Percentiles rank a stretch among this genome's conserved stretches.
These are phyloP conservation scores for Rhinopomastus cyanomelas DNA, from an alignment of 2,113 vertebrate genomes.

Conservation along the genomic window DNA sequence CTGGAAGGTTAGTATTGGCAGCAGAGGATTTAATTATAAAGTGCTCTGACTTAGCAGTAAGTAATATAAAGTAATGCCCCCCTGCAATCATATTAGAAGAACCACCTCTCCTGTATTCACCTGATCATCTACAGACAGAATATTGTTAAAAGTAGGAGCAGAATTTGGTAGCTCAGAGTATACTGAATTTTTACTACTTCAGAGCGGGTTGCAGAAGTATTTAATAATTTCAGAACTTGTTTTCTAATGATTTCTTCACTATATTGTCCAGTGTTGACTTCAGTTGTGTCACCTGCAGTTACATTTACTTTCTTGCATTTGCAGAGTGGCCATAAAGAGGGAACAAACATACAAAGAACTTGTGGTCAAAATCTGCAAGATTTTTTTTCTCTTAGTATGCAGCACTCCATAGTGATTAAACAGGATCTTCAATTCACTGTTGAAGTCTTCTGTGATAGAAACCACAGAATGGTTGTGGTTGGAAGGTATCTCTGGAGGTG, in stretches of 20 bases:
- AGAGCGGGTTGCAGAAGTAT: background rate
- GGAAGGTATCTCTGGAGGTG: background rate
- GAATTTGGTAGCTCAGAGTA: background rate
- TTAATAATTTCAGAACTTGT: background rate
- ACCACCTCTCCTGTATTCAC: background rate
- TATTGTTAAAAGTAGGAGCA: too few species aligned
- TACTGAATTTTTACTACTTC: background rate
- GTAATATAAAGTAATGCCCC: background rate
- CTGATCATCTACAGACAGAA: background rate
- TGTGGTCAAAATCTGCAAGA: background rate
- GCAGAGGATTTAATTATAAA: background rate
- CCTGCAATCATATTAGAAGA: background rate
- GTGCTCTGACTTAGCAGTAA: background rate
- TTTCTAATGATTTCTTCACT: background rate
- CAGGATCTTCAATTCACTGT: background rate
- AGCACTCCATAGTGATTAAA: background rate
- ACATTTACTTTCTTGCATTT: background rate
- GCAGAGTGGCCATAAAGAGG: background rate
- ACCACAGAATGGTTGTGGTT: background rate
- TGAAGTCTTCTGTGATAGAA: background rate
- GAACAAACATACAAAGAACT: background rate
- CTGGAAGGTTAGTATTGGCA: background rate
- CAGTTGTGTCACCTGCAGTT: background rate
- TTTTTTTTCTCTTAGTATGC: background rate
- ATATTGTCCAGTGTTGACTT: background rate